Evolutionary conservation across 2,888 invertebrate genomes (phyloP).

Genomic region (Clunio marinus): DNA sequence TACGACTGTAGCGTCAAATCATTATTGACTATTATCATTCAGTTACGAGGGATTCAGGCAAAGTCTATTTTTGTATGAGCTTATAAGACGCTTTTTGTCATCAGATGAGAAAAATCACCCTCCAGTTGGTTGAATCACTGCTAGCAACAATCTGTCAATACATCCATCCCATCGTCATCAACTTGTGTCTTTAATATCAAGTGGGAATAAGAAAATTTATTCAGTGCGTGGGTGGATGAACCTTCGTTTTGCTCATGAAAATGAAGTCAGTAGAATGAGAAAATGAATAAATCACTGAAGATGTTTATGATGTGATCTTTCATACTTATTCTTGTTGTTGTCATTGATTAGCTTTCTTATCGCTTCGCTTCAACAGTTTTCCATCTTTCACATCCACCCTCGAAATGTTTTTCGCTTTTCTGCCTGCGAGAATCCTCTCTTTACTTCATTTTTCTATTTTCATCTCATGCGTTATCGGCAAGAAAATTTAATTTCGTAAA

Average conservation of each 20-base stretch:
- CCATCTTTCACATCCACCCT: no score
- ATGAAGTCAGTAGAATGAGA: not conserved
- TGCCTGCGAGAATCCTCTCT: not conserved
- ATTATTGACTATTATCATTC: conserved; percentile 28
- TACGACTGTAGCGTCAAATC: conserved; percentile 16
- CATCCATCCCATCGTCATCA: not conserved
- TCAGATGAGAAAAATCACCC: not conserved
- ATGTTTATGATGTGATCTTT: not conserved
- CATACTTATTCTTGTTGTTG: not conserved
- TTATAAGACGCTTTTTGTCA: conserved; percentile 14
- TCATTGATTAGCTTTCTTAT: conserved; percentile 27
- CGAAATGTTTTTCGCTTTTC: not conserved
- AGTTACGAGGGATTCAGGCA: conserved; percentile 1
- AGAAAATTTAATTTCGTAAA: conserved; percentile 33
- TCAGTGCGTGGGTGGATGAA: not conserved
- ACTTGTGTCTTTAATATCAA: conserved; percentile 4
- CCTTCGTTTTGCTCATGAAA: no score
- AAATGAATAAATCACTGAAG: not conserved
- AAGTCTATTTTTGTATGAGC: conserved; percentile 28
- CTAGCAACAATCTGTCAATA: conserved; percentile 37
- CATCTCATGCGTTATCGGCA: not conserved
- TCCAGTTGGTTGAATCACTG: conserved; percentile 6
- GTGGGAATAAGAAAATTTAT: conserved; percentile 12
- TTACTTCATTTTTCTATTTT: not conserved
- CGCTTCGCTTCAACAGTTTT: not conserved